These are phyloP conservation scores for Chauna torquata DNA, from an alignment of 2,113 vertebrate genomes.

Conservation along the genomic window DNA sequence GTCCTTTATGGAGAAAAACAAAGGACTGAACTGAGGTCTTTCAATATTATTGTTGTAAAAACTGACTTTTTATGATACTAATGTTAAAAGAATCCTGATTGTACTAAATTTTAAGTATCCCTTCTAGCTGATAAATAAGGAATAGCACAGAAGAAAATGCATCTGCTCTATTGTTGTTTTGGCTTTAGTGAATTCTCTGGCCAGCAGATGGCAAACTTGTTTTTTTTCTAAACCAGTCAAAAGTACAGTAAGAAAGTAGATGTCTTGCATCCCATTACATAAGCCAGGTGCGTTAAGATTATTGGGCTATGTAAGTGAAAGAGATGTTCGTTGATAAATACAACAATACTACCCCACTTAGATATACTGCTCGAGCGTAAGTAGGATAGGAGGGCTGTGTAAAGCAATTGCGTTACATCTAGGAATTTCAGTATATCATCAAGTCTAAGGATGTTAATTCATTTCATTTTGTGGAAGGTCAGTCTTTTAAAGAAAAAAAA, in stretches of 20 bases:
- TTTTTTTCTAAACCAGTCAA: not conserved
- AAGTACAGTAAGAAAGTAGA: accelerated
- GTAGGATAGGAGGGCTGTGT: not conserved
- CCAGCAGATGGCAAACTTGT: constrained; percentile 40
- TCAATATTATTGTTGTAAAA: not conserved
- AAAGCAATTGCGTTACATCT: not conserved
- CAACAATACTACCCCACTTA: not conserved
- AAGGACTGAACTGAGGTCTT: not conserved
- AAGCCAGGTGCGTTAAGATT: not conserved
- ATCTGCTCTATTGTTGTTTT: accelerated
- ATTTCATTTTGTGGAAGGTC: not conserved
- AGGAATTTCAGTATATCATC: not conserved
- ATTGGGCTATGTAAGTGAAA: not conserved
- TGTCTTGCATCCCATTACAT: not conserved
- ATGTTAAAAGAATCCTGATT: not conserved
- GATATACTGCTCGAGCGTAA: not conserved
- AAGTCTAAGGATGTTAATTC: not conserved
- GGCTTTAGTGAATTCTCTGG: not conserved
- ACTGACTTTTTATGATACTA: not conserved
- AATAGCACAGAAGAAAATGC: not conserved
- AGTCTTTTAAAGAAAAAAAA: too few species aligned
- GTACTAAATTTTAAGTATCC: not conserved
- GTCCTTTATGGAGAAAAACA: not conserved
- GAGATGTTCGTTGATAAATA: not conserved
- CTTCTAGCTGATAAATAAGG: not conserved